Evolutionary conservation across 2,797 vertebrate species (phyloP), one percentile per base, ranked within the genome.

Genomic region (Eospalax fontanierii): DNA sequence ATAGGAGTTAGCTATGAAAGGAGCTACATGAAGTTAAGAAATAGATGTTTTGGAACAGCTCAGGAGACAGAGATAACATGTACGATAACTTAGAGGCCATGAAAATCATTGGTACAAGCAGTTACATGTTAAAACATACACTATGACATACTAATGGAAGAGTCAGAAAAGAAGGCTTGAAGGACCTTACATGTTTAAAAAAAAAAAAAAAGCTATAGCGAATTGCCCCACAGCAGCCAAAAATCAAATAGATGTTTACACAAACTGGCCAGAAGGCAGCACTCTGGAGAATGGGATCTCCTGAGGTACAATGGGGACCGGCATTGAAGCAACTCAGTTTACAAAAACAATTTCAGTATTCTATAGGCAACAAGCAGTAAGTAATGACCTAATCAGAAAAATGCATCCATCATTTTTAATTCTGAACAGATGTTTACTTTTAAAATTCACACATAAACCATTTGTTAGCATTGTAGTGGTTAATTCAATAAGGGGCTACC

Each of bases 401-500:
- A 2, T 59, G 43, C 35, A 30, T 26, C 65, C 30, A 66, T 65
- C 5, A 75, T 33, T 89, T 92, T 90, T 14, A 85, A 74, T 54
- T 84, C 78, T 90, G 7, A 93, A 95, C 63, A 87, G 59, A 43
- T 6, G 68, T 33, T 54, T 91, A 90, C 50, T 91, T 89, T 86
- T 35, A 61, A 94, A 22, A 83, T 10, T 33, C 66, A 35, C 84
- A 91, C 80, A 87, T 2, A 91, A 75, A 74, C 26, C 16, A 65
- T 85, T 33, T 68, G 79, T 30, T 83, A 92, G 38, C 10, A 71
- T 85, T 79, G 43, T 71, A 59, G 15, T 83, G 59, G 54, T 63
- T 80, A 89, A 90, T 6, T 74, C 46, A 90, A 40, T 66, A 95
- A 80, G 86, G 50, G 10, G 14, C 15, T 30, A 68, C 24, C 65